Evolutionary conservation across 2,888 invertebrate species (phyloP), one percentile per base, ranked within the genome.

Genomic region (Xestia rhomboidea): DNA sequence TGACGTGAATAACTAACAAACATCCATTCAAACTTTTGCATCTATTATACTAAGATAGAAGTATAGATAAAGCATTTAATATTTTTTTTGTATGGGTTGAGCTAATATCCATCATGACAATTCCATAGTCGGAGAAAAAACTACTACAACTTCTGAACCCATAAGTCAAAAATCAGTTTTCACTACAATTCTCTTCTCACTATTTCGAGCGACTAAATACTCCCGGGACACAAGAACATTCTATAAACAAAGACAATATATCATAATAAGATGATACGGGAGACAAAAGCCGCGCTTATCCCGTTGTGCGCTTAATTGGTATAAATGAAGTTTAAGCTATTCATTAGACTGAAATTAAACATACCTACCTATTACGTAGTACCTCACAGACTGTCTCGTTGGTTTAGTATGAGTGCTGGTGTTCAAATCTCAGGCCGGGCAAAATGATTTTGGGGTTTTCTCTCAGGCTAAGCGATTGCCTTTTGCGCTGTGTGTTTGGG

Each of bases 301-400:
- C 68, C 49, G 81, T n/a, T 46, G 68, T 67, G 6, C 27, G 66
- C 67, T 70, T 79, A 83, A 77, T 83, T 83, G 73, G 68, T 81
- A 76, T 83, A 81, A 84, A 76, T 76, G 71, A 77, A 76, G 41
- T 74, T 49, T 34, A 10, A 34, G 49, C 44, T 49, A 81, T 60
- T 73, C 66, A 74, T 24, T 24, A 74, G n/a, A 24, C n/a, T 49
- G 15, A 44, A 60, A 49, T 73, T 41, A 41, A 74, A 51, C 41
- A 8, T 68, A 51, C 21, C 64, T 68, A 24, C 64, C 15, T 69
- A 13, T 57, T 30, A 46, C 21, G 7, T 41, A 54, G 15, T 44
- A 44, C 13, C 4, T 62, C 30, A 8, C 18, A 30, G 21, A 8
- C 30, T 15, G 27, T 67, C 27, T 44, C 7, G 27, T 21, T 30